These are phyloP conservation scores for Deilephila elpenor DNA, from an alignment of 2,888 invertebrate species.

Conservation along the genomic window DNA sequence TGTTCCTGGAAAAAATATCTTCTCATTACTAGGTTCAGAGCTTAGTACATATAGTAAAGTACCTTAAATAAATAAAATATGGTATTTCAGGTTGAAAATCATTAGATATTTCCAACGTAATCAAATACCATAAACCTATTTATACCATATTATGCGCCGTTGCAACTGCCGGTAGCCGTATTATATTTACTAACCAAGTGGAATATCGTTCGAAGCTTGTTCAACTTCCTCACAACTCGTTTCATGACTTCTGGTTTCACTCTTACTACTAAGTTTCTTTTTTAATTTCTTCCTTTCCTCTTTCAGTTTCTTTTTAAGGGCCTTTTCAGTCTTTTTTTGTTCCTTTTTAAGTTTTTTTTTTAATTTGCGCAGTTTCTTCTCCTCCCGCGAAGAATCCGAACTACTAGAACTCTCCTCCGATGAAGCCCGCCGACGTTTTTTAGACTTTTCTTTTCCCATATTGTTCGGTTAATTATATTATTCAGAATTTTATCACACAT, in stretches of 20 bases:
- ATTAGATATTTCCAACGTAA: not conserved
- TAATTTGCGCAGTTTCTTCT: conserved; percentile 80
- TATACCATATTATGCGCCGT: not conserved
- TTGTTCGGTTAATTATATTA: conserved; percentile 32
- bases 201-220: conserved; percentile 68
- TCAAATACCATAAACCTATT: not conserved
- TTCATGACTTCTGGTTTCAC: conserved; percentile 54
- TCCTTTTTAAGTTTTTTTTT: conserved; percentile 84
- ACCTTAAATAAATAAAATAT: not conserved
- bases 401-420: conserved; percentile 67
- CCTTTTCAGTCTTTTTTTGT: conserved; percentile 80
- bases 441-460: conserved; percentile 78
- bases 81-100: no score
- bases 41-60: not conserved
- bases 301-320: conserved; percentile 81
- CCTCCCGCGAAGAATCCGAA: conserved; percentile 77
- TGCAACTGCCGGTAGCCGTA: not conserved
- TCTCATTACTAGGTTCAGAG: not conserved
- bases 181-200: conserved; percentile 62
- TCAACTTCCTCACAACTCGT: conserved; percentile 49
- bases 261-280: conserved; percentile 61
- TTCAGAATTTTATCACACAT: conserved; percentile 13
- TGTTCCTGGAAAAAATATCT: not conserved
- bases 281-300: conserved; percentile 74
- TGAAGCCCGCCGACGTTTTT: conserved; percentile 66